Evolutionary conservation across 2,113 vertebrate genomes (phyloP), one percentile per base, ranked within the genome.

Genomic region (Salvelinus sp.): DNA sequence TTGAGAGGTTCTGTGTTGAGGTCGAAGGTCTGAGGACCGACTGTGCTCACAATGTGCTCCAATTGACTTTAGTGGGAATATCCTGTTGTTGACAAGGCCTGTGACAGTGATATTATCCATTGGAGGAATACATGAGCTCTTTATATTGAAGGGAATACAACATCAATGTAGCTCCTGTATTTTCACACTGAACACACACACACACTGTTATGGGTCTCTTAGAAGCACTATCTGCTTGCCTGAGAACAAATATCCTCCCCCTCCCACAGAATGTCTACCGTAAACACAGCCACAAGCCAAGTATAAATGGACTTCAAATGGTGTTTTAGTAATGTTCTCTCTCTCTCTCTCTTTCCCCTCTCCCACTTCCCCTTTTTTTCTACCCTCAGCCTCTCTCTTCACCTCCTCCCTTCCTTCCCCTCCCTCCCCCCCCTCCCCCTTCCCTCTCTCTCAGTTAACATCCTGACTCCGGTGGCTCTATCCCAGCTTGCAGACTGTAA

Each of bases 401-500:
- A 1, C 58, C n/a, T n/a, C 20, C 58, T 60, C 58, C n/a, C 16
- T 60, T 4, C 6, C 58, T 60, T 0, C 3, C 57, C 6, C 13
- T 2, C 5, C 12, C 50, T n/a, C 12, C 3, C 16, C 33, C 16
- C 48, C 0, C 38, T 23, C 23, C 57, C 72, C 5, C 0, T 30
- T 1, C 65, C 0, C 64, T 9, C 0, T 77, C 28, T 57, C 18
- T 20, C 91, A 98, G 97, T 95, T 66, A 99, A 98, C 76, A 72
- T 96, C 76, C 92, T 98, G 87, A 96, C 95, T 0, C 76, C 93
- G 0, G 89, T 95, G 85, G 94, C 95, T 2, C 87, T 99, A 78
- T 95, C 92, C 76, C 91, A 95, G 3, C 92, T 99, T 50, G 94
- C 95, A 0, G 70, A 76, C 13, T 97, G 95, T 68, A 94, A 95